A percentile compares a stretch with the other conserved stretches of the same genome.
phyloP scores from a whole-genome alignment of 1,140 invertebrate species.

The Cardiocondyla obscurior region DNA sequence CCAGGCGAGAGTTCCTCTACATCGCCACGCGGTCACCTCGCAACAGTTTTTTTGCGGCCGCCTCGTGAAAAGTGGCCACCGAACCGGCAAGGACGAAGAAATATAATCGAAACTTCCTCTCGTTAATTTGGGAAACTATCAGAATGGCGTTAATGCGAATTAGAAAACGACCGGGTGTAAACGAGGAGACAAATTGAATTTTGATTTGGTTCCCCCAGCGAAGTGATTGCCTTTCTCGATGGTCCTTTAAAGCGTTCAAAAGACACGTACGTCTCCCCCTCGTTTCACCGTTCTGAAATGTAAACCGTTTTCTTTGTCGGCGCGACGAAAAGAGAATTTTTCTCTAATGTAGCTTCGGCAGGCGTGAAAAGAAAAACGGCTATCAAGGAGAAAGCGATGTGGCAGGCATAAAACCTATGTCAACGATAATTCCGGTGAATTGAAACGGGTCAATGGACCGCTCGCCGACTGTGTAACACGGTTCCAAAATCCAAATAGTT shows the following conservation, averaged over 20 bases:
- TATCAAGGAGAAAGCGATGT: slow-evolving; percentile 61
- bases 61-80: slow-evolving; percentile 29
- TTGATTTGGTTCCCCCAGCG: not conserved
- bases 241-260: too few species aligned
- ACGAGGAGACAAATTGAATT: not conserved
- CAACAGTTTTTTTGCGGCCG: not conserved
- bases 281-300: not conserved
- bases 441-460: slow-evolving; percentile 62
- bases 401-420: slow-evolving; percentile 38
- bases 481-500: slow-evolving; percentile 59
- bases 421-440: slow-evolving; percentile 41
- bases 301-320: not conserved
- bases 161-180: not conserved
- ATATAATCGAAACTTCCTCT: slow-evolving; percentile 3
- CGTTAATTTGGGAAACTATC: not conserved
- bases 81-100: slow-evolving; percentile 11
- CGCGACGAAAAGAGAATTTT: not conserved
- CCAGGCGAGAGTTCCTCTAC: slow-evolving; percentile 61
- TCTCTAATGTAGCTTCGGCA: not conserved
- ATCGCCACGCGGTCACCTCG: not conserved
- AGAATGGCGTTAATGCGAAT: not conserved
- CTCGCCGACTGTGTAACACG: slow-evolving; percentile 43
- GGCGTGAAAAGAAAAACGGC: slow-evolving; percentile 48
- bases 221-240: not conserved
- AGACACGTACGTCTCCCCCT: not conserved